Evolutionary conservation across 2,888 invertebrate species (phyloP), one percentile per base, ranked within the genome.

Genomic region (Lasioglossum leucozonium): DNA sequence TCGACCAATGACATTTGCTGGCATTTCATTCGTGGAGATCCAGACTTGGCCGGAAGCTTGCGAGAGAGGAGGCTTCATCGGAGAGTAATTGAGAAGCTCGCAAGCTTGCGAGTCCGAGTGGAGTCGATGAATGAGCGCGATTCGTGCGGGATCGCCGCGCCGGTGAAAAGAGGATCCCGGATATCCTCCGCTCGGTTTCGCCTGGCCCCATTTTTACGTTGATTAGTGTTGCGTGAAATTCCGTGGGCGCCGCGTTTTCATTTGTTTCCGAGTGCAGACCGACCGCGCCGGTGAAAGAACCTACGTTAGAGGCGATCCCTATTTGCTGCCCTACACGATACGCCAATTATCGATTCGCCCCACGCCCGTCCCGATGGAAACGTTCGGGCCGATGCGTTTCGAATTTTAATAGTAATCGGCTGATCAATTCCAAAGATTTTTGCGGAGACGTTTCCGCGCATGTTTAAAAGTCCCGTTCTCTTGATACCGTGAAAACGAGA

Each of bases 11-110:
- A 16, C 44, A 16, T 44, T 44, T 16, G 4, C 2, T 44, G 16
- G 55, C 11, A 55, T 55, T 55, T n/a, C 11, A n/a, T 55, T 55
- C n/a, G 55, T 11, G n/a, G 55, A n/a, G 55, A n/a, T 55, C n/a
- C 55, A n/a, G 55, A 55, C 55, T n/a, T 55, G 55, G 3, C 55
- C n/a, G 4, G 55, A n/a, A n/a, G n/a, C 55, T 55, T 55, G 55
- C 55, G n/a, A n/a, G 55, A n/a, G 34, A 2, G 34, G 34, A n/a
- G n/a, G n/a, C 55, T 55, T n/a, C n/a, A 55, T n/a, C n/a, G 55
- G 55, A 55, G 73, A 84, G 79, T 85, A 85, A 85, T 85, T 69
- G 84, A 77, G 85, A 84, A 79, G 73, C 72, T 83, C 62, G 62
- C 82, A 47, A n/a, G 37, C 62, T 37, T 40, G 67, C 44, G 87